A percentile compares a stretch with the other conserved stretches of the same genome.
phyloP scores from a whole-genome alignment of 2,113 vertebrate genomes.

The Halichoeres trimaculatus region DNA sequence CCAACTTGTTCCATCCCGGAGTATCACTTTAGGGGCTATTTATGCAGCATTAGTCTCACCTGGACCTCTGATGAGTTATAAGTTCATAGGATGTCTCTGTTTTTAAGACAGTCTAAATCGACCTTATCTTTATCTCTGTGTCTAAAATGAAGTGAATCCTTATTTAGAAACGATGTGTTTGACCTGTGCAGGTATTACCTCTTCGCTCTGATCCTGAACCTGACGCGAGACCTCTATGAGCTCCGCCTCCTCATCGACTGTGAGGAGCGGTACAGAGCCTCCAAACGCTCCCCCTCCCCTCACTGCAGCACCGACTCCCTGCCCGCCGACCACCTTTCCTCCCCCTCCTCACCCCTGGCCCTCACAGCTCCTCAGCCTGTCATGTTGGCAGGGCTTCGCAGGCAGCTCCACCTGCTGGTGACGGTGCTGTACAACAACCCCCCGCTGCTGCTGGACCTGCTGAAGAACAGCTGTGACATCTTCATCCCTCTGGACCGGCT shows the following conservation, averaged over 20 bases:
- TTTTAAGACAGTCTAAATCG: too few relatives aligned
- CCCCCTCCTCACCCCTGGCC: neutral
- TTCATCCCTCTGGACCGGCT: constrained; percentile 93
- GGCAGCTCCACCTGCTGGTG: constrained; percentile 80
- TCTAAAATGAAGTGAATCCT: too few relatives aligned
- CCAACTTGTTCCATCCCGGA: too few relatives aligned
- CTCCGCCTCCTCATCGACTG: constrained; percentile 86
- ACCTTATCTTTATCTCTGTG: too few relatives aligned
- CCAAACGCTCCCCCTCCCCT: constrained; percentile 18
- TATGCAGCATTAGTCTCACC: too few relatives aligned
- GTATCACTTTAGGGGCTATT: too few relatives aligned
- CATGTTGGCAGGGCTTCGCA: constrained; percentile 54
- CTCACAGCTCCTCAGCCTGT: constrained; percentile 22
- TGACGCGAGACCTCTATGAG: constrained; percentile 92
- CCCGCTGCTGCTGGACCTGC: constrained; percentile 88
- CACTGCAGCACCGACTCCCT: constrained; percentile 12
- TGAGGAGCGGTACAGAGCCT: constrained; percentile 59
- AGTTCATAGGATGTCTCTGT: too few relatives aligned
- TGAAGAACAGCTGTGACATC: constrained; percentile 90
- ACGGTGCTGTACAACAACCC: constrained; percentile 87
- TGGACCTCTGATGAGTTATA: too few relatives aligned
- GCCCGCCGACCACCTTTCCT: constrained; percentile 44
- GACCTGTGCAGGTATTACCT: constrained; percentile 88
- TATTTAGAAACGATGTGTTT: neutral
- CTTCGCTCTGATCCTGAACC: constrained; percentile 91